Evolutionary conservation across 2,888 invertebrate genomes (phyloP).

Genomic region (Cheilosia soror): DNA sequence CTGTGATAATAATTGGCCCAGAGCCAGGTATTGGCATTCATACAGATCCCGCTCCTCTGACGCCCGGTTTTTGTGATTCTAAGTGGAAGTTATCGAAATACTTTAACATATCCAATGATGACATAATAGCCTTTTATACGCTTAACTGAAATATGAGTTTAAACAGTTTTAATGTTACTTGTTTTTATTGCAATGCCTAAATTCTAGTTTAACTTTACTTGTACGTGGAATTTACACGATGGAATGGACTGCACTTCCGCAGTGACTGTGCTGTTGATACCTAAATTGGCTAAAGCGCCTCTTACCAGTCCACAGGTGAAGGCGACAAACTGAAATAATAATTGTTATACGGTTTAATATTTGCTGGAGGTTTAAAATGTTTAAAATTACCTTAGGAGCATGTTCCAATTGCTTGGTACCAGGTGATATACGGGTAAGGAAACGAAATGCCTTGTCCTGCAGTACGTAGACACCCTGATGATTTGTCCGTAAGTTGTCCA

Average conservation of each 20-base stretch:
- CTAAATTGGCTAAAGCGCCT: constrained; percentile 97
- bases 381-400: constrained; percentile 89
- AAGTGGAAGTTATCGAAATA: constrained; percentile 86
- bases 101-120: constrained; percentile 87
- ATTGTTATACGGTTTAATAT: not conserved
- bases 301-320: constrained; percentile 98
- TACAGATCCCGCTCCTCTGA: constrained; percentile 89
- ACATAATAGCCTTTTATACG: constrained; percentile 88
- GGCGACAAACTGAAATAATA: constrained; percentile 89
- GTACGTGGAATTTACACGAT: constrained; percentile 95
- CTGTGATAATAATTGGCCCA: constrained; percentile 91
- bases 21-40: constrained; percentile 86
- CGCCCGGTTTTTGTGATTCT: constrained; percentile 84
- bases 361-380: not conserved
- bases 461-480: constrained; percentile 99
- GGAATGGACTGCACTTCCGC: constrained; percentile 97
- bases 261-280: constrained; percentile 96
- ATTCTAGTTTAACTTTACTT: constrained; percentile 88
- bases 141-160: constrained; percentile 68
- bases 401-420: constrained; percentile 96
- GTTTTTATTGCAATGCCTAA: constrained; percentile 80
- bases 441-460: constrained; percentile 97
- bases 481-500: constrained; percentile 97
- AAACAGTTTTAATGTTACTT: not conserved
- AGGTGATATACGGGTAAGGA: constrained; percentile 93